Evolutionary conservation across 2,888 invertebrate genomes (phyloP).

Genomic region (Amaurobius ferox): DNA sequence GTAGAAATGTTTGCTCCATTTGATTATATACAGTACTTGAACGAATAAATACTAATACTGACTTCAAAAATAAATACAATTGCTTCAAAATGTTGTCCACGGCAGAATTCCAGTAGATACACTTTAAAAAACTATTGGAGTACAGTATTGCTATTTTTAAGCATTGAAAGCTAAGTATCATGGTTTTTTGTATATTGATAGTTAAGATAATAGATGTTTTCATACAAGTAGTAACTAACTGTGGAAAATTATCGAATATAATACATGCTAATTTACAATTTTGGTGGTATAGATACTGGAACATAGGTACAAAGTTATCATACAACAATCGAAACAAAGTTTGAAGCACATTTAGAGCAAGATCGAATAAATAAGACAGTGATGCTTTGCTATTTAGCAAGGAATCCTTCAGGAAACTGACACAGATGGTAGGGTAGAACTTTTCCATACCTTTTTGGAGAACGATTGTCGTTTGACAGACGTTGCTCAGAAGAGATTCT

Average conservation of each 20-base stretch:
- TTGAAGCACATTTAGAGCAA: neutral
- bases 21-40: neutral
- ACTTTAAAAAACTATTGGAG: neutral
- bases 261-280: conserved; percentile 18
- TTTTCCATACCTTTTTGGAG: conserved; percentile 38
- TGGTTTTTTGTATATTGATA: neutral
- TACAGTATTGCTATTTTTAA: neutral
- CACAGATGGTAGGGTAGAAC: conserved; percentile 30
- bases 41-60: neutral
- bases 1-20: neutral
- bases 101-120: neutral
- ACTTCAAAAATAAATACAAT: neutral
- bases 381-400: neutral
- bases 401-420: conserved; percentile 23
- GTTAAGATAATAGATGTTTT: neutral
- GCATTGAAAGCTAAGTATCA: neutral
- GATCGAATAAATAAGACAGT: neutral
- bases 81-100: neutral
- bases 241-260: conserved; percentile 12
- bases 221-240: neutral
- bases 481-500: conserved; percentile 27
- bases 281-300: conserved; percentile 13
- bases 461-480: conserved; percentile 35
- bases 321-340: conserved; percentile 20
- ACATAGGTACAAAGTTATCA: conserved; percentile 20